Base-by-base conservation (phyloP, 1,140 invertebrate genomes). In the Ceratina japonica region DNA sequence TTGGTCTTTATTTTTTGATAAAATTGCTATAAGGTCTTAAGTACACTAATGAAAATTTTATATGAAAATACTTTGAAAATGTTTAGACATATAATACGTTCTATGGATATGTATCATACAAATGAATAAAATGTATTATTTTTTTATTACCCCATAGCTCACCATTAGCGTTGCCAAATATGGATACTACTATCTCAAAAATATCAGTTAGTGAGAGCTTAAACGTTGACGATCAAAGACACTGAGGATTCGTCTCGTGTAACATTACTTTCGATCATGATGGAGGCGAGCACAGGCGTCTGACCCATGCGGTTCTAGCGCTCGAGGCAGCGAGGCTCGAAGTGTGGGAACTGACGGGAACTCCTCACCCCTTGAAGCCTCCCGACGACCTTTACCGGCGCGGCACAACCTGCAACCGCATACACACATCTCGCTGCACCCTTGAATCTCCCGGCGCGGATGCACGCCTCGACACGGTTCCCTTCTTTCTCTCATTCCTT, bases 311-410 rank as follows among this genome's bases (percentile, higher is more conserved):
- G 84, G 80, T 86, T 74, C 84, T 79, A 91, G 86, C 87, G 89
- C 89, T 89, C 80, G 64, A 87, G 88, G 87, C 88, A 86, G 83
- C 83, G 80, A 44, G 37, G 37, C 37, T 88, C 87, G 82, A 87
- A 91, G 91, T 92, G 89, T 92, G 91, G 91, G 91, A 92, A 92
- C 90, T 88, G 37, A 44, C 37, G 37, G 37, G 37, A 44, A 44
- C 37, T 44, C 37, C 37, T 89, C 86, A 89, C 88, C 88, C 87
- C 88, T 88, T 83, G 80, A 54, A 87, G 88, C 89, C 88, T 90
- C 85, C 87, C 83, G 88, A 90, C 89, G 88, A 90, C 89, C 87
- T 89, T 88, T 87, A 76, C 86, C 81, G 31, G 81, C 87, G 37
- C 37, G 37, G 37, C n/a, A n/a, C 54, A 89, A 89, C 88, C 88